Evolutionary conservation across 2,888 invertebrate species (phyloP), one percentile per base, ranked within the genome.

Genomic region (Chloromyia formosa): DNA sequence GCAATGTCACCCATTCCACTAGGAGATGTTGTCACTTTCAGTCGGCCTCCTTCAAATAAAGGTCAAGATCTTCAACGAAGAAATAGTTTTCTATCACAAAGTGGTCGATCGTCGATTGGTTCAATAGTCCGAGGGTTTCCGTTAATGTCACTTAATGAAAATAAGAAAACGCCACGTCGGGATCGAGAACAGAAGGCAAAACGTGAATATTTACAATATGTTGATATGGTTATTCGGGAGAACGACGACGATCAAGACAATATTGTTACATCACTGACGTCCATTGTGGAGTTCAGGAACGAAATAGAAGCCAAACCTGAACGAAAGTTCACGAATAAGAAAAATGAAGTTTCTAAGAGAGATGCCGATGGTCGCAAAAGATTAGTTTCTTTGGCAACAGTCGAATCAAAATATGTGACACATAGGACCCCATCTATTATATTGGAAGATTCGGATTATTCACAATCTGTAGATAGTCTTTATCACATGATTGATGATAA

Each of bases 271-370:
- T 81, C 84, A 45, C 75, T 84, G 68, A 81, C 81, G 79, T 78
- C 82, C 0, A 84, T 84, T 64, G 79, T 84, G 1, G 84, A 84
- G 80, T 84, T 84, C 0, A 84, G 84, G 75, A 80, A 81, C 18
- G 84, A 84, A 60, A 77, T 84, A 27, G 84, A 84, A 76, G 40
- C 4, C 1, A 74, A 64, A 4, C 16, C 42, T 14, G 45, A 73
- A 18, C 16, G 58, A 73, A 73, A 60, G 45, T 16, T 35, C 7
- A 45, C 45, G 42, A 40, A 58, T 18, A 14, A 27, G 18, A 40
- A 42, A 60, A 14, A 45, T 16, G 35, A 42, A n/a, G 9, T 40
- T 10, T 9, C 7, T n/a, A 72, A 45, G n/a, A 45, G 2, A 7
- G 40, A 16, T 4, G 12, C 9, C 9, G 12, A 77, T 9, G 4